Evolutionary conservation across 2,888 invertebrate genomes (phyloP), one percentile per base, ranked within the genome.

Genomic region (Synanthedon andrenaeformis): DNA sequence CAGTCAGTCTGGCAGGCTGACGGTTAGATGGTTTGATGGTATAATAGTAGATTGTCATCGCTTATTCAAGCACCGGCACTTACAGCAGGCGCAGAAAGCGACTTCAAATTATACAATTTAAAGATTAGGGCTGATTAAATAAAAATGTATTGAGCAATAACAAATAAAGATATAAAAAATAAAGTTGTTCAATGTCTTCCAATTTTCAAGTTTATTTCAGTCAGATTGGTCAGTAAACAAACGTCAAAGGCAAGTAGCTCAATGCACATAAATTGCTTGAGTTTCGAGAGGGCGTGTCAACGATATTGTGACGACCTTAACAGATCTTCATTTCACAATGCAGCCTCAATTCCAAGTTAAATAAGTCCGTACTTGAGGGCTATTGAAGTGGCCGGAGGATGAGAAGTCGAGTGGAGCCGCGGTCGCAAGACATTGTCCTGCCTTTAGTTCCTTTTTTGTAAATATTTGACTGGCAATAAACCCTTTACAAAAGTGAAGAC

Each of bases 271-370:
- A 53, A 56, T 59, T 62, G 55, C 28, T 19, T 23, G 49, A 17
- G 17, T 19, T 17, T 17, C 49, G 49, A 12, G 19, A 12, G 17
- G 17, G 14, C 17, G 17, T 11, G 23, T 19, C 28, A 51, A 51
- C 28, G 19, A 11, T 17, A 17, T 12, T 23, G 49, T 19, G 12
- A 51, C n/a, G 41, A 51, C 51, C 51, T 50, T 50, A 17, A 53
- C 56, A 59, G 50, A 56, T 55, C 57, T 58, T 55, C 56, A 55
- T 60, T 59, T 61, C 63, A 69, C 70, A 70, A 67, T 70, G 65
- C 66, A 65, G 59, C 59, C 61, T 62, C 62, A 57, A 62, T 65
- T 61, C 62, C 58, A 66, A 67, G 66, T 69, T 66, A 69, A 71
- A 73, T 69, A 71, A 67, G 62, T 64, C 59, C 56, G 60, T 58